Conservation (phyloP, 1,140 invertebrate genomes). For the Cyclina sinensis region DNA sequence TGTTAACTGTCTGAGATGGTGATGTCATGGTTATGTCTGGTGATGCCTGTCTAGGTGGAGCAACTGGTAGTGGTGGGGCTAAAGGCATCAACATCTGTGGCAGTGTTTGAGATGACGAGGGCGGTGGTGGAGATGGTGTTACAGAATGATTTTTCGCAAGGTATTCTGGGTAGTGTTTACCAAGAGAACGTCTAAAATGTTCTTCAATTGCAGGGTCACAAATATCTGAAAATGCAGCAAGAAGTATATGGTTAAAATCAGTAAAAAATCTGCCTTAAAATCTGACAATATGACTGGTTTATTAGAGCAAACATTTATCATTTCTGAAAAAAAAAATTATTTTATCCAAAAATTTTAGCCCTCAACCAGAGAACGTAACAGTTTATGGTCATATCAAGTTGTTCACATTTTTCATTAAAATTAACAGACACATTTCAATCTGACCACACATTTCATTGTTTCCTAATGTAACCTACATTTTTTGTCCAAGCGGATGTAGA, state of each 20-base stretch:
- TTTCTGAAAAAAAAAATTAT: too few species aligned
- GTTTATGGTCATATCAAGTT: too few species aligned
- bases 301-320: too few species aligned
- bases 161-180: slow-evolving; percentile 94
- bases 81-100: not conserved
- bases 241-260: too few species aligned
- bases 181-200: slow-evolving; percentile 97
- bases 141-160: slow-evolving; percentile 73
- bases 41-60: slow-evolving; percentile 31
- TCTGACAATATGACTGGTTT: too few species aligned
- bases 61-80: slow-evolving; percentile 8
- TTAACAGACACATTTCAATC: too few species aligned
- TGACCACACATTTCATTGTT: not conserved
- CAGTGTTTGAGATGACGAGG: not conserved
- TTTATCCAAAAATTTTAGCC: too few species aligned
- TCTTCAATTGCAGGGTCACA: slow-evolving; percentile 97
- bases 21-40: slow-evolving; percentile 41
- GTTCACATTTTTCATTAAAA: too few species aligned
- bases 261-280: too few species aligned
- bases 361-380: too few species aligned
- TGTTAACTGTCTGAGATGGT: slow-evolving; percentile 38
- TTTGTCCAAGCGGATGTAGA: not conserved
- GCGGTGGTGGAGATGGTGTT: slow-evolving; percentile 66
- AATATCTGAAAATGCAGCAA: slow-evolving; percentile 75
- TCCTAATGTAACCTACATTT: not conserved